Base-by-base conservation (phyloP, 2,888 invertebrate species). In the Automeris io region DNA sequence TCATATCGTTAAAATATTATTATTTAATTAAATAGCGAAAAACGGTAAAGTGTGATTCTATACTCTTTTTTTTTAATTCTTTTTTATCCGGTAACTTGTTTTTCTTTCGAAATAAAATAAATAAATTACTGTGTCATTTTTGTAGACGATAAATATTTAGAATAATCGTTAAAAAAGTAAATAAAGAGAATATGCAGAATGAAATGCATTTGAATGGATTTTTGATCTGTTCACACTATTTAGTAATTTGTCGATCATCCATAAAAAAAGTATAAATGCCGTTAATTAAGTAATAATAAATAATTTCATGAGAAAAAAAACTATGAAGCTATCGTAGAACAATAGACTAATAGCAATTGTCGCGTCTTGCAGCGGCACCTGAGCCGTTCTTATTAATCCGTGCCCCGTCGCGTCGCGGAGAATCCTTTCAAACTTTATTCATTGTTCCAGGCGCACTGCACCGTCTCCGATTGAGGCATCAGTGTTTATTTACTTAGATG, bases 371-470 rank as follows among this genome's bases (percentile, higher is more conserved):
- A 55, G 60, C 43, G 50, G 54, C 71, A 71, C 72, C 73, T 72
- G 72, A 72, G 70, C 23, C 32, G 18, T 12, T 23, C 9, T n/a
- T n/a, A 16, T 37, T 37, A 37, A 32, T 70, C 69, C 67, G 51
- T 50, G 51, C 60, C 57, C 64, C 57, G 57, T 60, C 47, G 53
- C 49, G 42, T 31, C 26, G 54, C 49, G 61, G 64, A 61, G 57
- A 59, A 61, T 62, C 64, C 68, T 69, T 70, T 74, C 67, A 71
- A 80, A 80, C 72, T 80, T 76, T 72, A 69, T 71, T 75, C 74
- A 81, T 78, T 79, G 77, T 76, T 74, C 71, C 67, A 70, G 67
- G 66, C 59, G 64, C 61, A 54, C 63, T 71, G 70, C 73, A 71
- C 58, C 61, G 58, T 47, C 50, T 43, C 45, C 44, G 45, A 39